Base-by-base conservation (phyloP, 1,140 invertebrate genomes). In the Zaprionus camerounensis region DNA sequence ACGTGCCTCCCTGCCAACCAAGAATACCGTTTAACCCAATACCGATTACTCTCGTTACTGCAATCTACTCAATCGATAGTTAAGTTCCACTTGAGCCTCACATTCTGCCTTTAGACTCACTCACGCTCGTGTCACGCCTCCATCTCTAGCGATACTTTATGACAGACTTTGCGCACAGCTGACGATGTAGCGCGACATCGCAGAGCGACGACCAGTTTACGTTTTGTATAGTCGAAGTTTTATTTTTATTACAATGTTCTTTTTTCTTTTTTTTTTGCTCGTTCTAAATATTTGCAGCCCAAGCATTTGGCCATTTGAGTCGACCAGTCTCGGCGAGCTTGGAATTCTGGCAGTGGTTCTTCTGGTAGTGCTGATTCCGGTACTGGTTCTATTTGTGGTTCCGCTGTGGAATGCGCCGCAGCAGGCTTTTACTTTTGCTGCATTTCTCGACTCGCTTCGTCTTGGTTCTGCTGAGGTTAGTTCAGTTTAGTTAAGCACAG, bases 221-320 rank as follows among this genome's bases (percentile, higher is more conserved):
- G 15, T 59, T 46, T 17, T 3, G 12, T 44, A 13, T 44, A 44
- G 41, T 44, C 41, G 7, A 41, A 34, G 51, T 55, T 24, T 15
- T 51, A 36, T 17, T 44, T 44, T 38, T 41, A 41, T 22, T 59
- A 49, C 38, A 41, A 59, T 46, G 58, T 51, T 28, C 34, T 55
- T 67, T 13, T 58, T 36, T 36, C n/a, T 70, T 22, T 46, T 67
- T 51, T 64, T 81, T 64, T 38, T 66, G 28, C 49, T 44, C 71
- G 82, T 76, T 81, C 82, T 79, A 78, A 84, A 84, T 81, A 79
- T 72, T 74, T 77, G 71, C 63, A 22, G 44, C 58, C 26, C 51
- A 46, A 7, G 38, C 20, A 64, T 78, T 85, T 72, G 53, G 46
- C 31, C 74, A 62, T 58, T 59, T 67, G 46, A 53, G 17, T 55